Evolutionary conservation across 2,113 vertebrate species (phyloP), one percentile per base, ranked within the genome.

Genomic region (Sakesphorus luctuosus): DNA sequence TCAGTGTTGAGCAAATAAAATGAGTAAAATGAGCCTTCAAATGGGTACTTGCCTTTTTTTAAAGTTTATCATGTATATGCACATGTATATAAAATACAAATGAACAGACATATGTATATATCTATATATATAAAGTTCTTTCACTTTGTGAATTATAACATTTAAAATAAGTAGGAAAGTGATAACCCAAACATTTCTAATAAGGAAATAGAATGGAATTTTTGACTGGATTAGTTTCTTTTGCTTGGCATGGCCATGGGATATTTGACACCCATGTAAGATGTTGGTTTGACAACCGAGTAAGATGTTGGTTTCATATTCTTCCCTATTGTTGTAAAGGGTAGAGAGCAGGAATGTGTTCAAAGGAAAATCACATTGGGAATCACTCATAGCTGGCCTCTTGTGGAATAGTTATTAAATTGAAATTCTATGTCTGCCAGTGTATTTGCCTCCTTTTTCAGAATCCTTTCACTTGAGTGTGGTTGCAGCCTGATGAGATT

Each of bases 391-490:
- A 62, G 29, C 10, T 82, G 12, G 61, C 25, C 84, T 96, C 38
- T 75, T 44, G 35, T 91, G 62, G 44, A 89, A 89, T 35, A 84
- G 43, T 71, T 49, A 77, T 43, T 71, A 71, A 71, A 90, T 43
- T 71, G 50, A 92, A 92, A 74, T 93, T 73, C 67, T 50, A 14
- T 38, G 61, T 80, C 79, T 90, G 55, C 31, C 2, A 6, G 26
- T 50, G 38, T 53, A 85, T 85, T 86, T 85, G 9, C 26, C 38
- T 62, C 25, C 36, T 58, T 77, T 90, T 90, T 62, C 46, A 90
- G 46, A 92, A 44, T 62, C 23, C 17, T 88, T 90, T 94, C 71
- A 92, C 68, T 73, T 62, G 77, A 88, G 23, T 13, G n/a, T 80
- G 90, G 25, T 50, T 67, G 13, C 33, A 81, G 47, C 44, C 87